These are phyloP conservation scores for Eurosta solidaginis DNA, from an alignment of 1,140 invertebrate genomes.

Conservation along the genomic window DNA sequence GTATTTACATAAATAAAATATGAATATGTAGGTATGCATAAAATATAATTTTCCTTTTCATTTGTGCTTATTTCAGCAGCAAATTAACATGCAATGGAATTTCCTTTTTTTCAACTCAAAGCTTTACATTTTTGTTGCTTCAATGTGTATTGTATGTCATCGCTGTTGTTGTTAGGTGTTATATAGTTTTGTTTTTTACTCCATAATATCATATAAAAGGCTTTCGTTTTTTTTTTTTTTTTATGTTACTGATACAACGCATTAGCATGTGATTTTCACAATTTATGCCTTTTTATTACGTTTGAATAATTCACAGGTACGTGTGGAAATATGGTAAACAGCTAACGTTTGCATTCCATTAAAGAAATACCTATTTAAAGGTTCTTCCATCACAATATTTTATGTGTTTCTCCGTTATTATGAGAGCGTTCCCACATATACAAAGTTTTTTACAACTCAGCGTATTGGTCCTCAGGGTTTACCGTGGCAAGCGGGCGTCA, in stretches of 20 bases:
- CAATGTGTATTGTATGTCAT: not conserved
- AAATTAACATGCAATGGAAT: slow-evolving; percentile 28
- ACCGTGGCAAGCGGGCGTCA: no score
- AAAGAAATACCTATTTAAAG: not conserved
- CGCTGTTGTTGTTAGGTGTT: slow-evolving; percentile 14
- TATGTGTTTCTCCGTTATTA: not conserved
- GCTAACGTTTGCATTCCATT: not conserved
- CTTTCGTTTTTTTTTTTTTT: not conserved
- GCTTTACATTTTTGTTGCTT: not conserved
- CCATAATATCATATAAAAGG: not conserved
- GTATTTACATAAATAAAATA: not conserved
- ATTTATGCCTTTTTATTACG: slow-evolving; percentile 20
- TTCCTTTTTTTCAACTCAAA: not conserved
- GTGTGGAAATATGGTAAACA: slow-evolving; percentile 8
- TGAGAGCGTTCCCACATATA: slow-evolving; percentile 19
- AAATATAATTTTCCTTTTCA: slow-evolving; percentile 8
- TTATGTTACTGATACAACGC: not conserved
- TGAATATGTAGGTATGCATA: not conserved
- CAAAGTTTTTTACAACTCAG: not conserved
- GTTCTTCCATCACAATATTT: not conserved
- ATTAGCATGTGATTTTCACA: slow-evolving; percentile 19
- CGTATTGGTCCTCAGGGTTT: not conserved
- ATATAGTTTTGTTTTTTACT: not conserved
- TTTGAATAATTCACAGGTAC: slow-evolving; percentile 8
- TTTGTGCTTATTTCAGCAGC: slow-evolving; percentile 21